Evolutionary conservation across 2,113 vertebrate species (phyloP).

Genomic region (Todiramphus saurophagus): DNA sequence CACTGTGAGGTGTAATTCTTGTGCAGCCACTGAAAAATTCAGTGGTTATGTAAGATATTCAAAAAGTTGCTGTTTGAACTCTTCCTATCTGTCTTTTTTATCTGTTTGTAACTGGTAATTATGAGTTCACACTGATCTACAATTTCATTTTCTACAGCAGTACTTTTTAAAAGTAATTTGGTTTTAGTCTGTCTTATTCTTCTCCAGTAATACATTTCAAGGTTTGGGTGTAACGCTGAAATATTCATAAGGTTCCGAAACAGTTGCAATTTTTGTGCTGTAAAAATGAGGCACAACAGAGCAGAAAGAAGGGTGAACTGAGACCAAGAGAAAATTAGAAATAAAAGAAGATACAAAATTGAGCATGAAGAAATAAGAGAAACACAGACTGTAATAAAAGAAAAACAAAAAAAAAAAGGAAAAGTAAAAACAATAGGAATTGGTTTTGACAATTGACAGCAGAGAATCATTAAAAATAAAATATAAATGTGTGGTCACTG

Average conservation of each 20-base stretch:
- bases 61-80: conserved; percentile 18
- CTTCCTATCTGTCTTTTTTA: conserved; percentile 21
- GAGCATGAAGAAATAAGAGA: background rate
- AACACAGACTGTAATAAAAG: background rate
- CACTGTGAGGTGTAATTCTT: background rate
- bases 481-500: background rate
- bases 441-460: background rate
- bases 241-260: background rate
- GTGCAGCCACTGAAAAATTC: conserved; percentile 15
- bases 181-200: background rate
- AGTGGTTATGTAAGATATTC: background rate
- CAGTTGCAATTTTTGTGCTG: background rate
- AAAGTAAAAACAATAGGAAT: background rate
- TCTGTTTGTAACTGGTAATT: conserved; percentile 36
- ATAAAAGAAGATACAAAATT: fast-evolving
- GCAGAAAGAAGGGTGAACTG: background rate
- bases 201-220: background rate
- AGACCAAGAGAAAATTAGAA: background rate
- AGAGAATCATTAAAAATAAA: background rate
- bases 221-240: background rate
- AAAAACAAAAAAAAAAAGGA: background rate
- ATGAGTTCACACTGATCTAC: background rate
- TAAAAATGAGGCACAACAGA: background rate
- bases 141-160: background rate
- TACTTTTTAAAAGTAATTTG: background rate